Evolutionary conservation across 2,113 vertebrate genomes (phyloP), one percentile per base, ranked within the genome.

Genomic region (Gymnorhina tibicen): DNA sequence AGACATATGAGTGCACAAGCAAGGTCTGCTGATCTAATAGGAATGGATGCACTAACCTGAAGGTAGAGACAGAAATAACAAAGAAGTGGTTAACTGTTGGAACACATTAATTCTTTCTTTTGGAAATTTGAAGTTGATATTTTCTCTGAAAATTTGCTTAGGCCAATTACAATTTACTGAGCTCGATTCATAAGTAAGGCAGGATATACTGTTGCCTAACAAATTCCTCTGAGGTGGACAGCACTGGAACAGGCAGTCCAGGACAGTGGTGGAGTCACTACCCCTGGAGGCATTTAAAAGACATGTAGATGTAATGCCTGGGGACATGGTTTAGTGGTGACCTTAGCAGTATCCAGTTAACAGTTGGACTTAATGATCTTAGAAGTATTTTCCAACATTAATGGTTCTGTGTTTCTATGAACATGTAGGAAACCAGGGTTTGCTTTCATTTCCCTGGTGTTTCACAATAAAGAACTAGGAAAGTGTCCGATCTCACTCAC

Each of bases 71-170:
- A 92, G 76, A 86, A 50, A 77, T 35, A 75, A 68, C 47, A 58
- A 62, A 49, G 22, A 84, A 35, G 8, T 60, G 15, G 28, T 63
- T 63, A 53, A 63, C 21, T 67, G 6, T 50, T 84, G n/a, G 33
- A 77, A 70, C 5, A 39, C 3, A 30, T 0, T 7, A 55, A 17
- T 5, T 66, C 66, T 55, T 77, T 35, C 32, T 50, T 79, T 52
- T 22, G 41, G 23, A 73, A 68, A 39, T 30, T 20, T 35, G 24
- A 91, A 82, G 7, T 10, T 41, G 10, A 3, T 60, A 24, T 64
- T 84, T 85, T 68, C 18, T 78, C 58, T 74, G 56, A 87, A 86
- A 91, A 72, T 35, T n/a, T n/a, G 7, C 49, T 89, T 62, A 41
- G 37, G n/a, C 10, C 11, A 78, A 28, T 56, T 56, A 56, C 7